Conservation (phyloP, 2,113 vertebrate species). For the Bubo bubo region DNA sequence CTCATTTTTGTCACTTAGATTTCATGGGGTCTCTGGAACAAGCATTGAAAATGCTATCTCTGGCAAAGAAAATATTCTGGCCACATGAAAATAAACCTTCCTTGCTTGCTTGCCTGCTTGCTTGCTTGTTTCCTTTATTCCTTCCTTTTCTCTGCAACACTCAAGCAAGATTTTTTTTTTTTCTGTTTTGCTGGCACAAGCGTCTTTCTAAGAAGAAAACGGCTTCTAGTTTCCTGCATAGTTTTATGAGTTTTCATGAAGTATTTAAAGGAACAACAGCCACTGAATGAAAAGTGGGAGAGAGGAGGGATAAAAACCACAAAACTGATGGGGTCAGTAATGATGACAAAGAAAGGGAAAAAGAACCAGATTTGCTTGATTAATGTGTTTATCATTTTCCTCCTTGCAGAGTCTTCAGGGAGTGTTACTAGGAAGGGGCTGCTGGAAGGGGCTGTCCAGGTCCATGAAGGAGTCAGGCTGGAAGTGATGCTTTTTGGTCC, state of each 20-base stretch:
- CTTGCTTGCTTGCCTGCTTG: background rate
- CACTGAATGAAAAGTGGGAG: background rate
- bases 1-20: background rate
- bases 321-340: background rate
- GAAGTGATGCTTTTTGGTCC: background rate
- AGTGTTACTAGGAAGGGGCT: background rate
- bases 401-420: background rate
- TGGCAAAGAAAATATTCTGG: background rate
- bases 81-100: background rate
- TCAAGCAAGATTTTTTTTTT: background rate
- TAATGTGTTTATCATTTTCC: background rate
- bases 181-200: background rate
- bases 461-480: background rate
- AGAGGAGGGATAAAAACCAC: background rate
- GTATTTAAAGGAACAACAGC: conserved; percentile 21
- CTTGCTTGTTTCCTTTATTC: background rate
- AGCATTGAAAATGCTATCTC: background rate
- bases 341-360: background rate
- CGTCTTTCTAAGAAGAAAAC: conserved; percentile 6
- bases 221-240: background rate
- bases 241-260: conserved; percentile 1
- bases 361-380: background rate
- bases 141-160: background rate
- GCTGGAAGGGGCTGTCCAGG: background rate
- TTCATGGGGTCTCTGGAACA: background rate